Evolutionary conservation across 2,113 vertebrate genomes (phyloP).

Genomic region (Bos indicus): DNA sequence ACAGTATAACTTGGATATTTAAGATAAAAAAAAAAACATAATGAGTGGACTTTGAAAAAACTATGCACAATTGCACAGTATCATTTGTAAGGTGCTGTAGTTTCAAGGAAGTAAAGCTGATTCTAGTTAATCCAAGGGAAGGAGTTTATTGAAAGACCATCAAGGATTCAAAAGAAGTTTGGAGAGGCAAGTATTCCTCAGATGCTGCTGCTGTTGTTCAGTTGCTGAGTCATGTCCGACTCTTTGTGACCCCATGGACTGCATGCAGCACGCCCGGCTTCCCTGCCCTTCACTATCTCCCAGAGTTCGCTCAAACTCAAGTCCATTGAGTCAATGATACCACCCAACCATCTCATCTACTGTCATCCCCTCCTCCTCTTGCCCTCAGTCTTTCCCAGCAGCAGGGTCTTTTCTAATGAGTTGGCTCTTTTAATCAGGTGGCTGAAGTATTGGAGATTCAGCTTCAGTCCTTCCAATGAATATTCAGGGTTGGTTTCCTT

Average conservation of each 20-base stretch:
- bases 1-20: background rate
- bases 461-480: background rate
- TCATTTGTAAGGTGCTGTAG: background rate
- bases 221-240: background rate
- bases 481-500: background rate
- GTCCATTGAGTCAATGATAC: background rate
- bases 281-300: background rate
- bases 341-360: background rate
- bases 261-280: background rate
- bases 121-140: background rate
- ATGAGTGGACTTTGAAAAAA: background rate
- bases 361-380: background rate
- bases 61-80: background rate
- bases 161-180: background rate
- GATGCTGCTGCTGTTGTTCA: background rate
- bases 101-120: background rate
- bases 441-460: background rate
- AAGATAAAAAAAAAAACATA: background rate
- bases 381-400: background rate
- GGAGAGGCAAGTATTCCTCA: background rate
- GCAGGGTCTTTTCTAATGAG: background rate
- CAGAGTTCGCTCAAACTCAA: background rate
- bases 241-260: background rate
- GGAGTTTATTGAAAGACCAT: background rate
- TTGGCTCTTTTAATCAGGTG: background rate